These are phyloP conservation scores for Cryptops parisi DNA, from an alignment of 2,888 invertebrate species.

Conservation along the genomic window DNA sequence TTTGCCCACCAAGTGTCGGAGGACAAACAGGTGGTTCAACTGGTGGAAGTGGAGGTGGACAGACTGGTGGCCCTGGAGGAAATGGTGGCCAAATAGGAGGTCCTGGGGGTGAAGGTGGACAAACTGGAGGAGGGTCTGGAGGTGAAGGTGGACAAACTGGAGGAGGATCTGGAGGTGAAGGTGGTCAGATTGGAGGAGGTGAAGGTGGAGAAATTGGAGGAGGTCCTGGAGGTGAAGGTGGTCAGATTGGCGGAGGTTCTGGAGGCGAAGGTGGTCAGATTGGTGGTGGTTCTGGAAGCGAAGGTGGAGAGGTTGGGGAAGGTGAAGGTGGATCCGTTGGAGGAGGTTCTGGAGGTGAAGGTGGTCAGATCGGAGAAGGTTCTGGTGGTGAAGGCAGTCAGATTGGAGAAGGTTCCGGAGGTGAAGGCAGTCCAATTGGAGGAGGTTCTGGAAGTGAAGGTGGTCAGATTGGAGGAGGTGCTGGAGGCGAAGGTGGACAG, in stretches of 20 bases:
- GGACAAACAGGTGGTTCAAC: background rate
- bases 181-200: background rate
- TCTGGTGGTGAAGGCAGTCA: background rate
- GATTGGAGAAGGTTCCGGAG: background rate
- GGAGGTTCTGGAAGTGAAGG: background rate
- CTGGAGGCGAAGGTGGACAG: background rate
- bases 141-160: constrained; percentile 4
- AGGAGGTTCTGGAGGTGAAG: background rate
- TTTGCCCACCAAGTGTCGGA: background rate
- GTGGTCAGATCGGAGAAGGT: background rate
- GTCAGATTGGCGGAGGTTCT: background rate
- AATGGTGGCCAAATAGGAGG: background rate
- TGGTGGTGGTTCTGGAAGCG: background rate
- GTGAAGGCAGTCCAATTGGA: background rate
- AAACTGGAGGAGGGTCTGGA: background rate
- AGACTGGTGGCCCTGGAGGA: background rate
- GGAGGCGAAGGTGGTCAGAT: background rate
- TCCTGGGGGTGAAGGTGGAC: background rate
- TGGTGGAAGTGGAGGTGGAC: background rate
- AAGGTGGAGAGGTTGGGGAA: background rate
- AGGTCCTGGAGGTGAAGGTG: background rate
- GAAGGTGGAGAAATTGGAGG: background rate
- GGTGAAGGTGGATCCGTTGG: background rate
- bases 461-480: background rate
- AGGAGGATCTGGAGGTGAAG: background rate